Evolutionary conservation across 2,113 vertebrate genomes (phyloP), one percentile per base, ranked within the genome.

Genomic region (Formicarius rufipectus): DNA sequence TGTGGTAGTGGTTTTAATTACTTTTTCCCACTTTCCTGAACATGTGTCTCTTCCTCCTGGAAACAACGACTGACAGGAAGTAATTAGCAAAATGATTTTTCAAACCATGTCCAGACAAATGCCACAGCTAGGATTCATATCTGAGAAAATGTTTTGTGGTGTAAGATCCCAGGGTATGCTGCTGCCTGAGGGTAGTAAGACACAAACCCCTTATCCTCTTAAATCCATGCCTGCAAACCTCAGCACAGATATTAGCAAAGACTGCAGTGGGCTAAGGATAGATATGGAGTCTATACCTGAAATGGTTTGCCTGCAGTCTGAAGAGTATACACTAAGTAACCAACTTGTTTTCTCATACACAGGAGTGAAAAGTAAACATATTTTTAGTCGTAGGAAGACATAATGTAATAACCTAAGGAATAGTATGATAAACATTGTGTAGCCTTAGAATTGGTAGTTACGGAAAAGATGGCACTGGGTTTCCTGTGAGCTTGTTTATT

Each of bases 401-500:
- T 47, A 74, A 44, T 39, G 9, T 44, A 53, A 30, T 83, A 63
- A 66, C 53, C n/a, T 83, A 55, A 93, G 78, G 52, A 88, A 37
- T 23, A 18, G 22, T 68, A 89, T 39, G 31, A 60, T 81, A 84
- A 56, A 53, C 56, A 45, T 63, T 95, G 71, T 28, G 2, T 89
- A 84, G 60, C 39, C 47, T 62, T 66, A 49, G 75, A 90, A 44
- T 52, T 83, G 47, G 10, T 84, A 64, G 88, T 93, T 90, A 31
- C n/a, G n/a, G 68, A 74, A 89, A 93, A 72, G 69, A 92, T 56
- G 59, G 39, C 33, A 77, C 50, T 35, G 47, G 28, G 15, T 53
- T 94, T 94, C 55, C 74, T 81, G 52, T 56, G 52, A 94, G 64
- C 44, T 91, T 91, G 82, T 87, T 66, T 94, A 95, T 90, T 94